Evolutionary conservation across 2,797 vertebrate species (phyloP).

Genomic region (Sciurus vulgaris): DNA sequence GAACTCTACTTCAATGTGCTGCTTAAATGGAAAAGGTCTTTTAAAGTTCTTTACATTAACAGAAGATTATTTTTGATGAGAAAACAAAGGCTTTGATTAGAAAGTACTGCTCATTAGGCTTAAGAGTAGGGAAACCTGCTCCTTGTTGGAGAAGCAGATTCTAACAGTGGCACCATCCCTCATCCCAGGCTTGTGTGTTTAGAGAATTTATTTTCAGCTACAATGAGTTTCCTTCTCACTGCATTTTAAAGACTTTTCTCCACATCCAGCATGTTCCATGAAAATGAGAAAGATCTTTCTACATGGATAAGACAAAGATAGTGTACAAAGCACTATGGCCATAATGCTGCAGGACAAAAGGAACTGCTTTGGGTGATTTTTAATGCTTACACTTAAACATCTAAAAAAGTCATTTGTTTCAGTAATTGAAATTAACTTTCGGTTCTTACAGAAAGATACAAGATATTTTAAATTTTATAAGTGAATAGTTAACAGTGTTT

Average conservation of each 20-base stretch:
- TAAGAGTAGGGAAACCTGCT: neutral
- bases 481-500: neutral
- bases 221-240: neutral
- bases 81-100: neutral
- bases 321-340: neutral
- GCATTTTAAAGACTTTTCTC: neutral
- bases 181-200: neutral
- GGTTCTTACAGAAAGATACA: neutral
- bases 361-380: neutral
- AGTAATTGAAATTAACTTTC: constrained; percentile 40
- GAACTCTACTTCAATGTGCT: neutral
- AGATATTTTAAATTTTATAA: neutral
- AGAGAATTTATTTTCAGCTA: neutral
- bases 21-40: neutral
- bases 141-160: neutral
- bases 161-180: neutral
- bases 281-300: neutral
- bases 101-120: neutral
- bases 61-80: neutral
- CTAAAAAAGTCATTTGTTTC: neutral
- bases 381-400: neutral
- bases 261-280: neutral
- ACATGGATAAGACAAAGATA: neutral
- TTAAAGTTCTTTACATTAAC: neutral
- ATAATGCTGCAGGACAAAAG: neutral